Conservation (phyloP, 2,797 vertebrate genomes). For the Micropoecilia bifurca region DNA sequence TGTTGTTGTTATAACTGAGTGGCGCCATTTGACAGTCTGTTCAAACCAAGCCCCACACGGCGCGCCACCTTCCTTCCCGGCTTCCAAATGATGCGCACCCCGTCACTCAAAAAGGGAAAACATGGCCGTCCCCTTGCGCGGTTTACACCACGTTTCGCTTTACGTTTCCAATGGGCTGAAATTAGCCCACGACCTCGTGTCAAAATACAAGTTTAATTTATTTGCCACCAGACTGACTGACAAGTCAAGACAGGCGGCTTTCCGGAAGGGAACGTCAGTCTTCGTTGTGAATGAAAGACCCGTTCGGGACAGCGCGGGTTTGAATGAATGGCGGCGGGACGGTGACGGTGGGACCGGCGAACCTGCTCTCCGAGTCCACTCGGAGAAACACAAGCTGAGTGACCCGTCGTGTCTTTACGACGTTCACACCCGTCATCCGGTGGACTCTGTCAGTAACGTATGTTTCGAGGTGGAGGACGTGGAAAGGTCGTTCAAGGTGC, state of each 20-base stretch:
- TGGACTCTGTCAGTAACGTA: slow-evolving; percentile 90
- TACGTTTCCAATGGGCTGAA: slow-evolving; percentile 84
- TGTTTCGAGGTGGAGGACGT: slow-evolving; percentile 91
- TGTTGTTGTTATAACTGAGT: background rate
- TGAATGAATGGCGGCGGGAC: slow-evolving; percentile 30
- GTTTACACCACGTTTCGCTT: slow-evolving; percentile 89
- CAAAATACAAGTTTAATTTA: slow-evolving; percentile 84
- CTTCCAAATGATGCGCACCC: slow-evolving; percentile 41
- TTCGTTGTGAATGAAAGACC: slow-evolving; percentile 87
- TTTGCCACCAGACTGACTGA: slow-evolving; percentile 81
- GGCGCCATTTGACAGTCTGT: background rate
- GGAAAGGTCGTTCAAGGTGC: slow-evolving; percentile 70
- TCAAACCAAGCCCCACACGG: background rate
- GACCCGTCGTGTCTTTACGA: slow-evolving; percentile 80
- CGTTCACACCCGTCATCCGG: slow-evolving; percentile 40
- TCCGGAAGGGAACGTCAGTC: slow-evolving; percentile 83
- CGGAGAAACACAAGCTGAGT: background rate
- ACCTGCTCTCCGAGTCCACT: background rate
- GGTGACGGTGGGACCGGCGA: background rate
- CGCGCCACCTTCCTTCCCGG: background rate
- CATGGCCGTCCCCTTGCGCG: slow-evolving; percentile 83
- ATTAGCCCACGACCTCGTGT: slow-evolving; percentile 81
- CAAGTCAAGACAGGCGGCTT: slow-evolving; percentile 83
- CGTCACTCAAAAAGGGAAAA: slow-evolving; percentile 43
- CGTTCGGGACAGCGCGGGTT: background rate